These are phyloP conservation scores for Mystacides longicornis DNA, from an alignment of 2,888 invertebrate species.

Conservation along the genomic window DNA sequence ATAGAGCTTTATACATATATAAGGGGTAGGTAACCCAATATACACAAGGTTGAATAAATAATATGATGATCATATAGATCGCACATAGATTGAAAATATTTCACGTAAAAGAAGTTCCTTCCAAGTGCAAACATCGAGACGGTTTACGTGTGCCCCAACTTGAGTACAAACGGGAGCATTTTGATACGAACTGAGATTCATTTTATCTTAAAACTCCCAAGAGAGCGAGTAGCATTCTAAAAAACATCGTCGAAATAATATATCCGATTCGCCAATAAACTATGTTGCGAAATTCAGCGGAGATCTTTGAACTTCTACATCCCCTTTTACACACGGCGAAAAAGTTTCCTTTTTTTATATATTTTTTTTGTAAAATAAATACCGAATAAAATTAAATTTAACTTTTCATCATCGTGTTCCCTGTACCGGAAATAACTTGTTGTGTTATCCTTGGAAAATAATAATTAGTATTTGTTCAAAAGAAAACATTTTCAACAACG, in stretches of 20 bases:
- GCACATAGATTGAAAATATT: no score
- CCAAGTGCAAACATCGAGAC: no score
- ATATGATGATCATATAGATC: no score
- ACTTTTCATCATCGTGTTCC: background rate
- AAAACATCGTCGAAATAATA: background rate
- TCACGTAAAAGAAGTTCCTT: no score
- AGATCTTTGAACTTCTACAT: background rate
- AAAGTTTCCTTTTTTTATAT: background rate
- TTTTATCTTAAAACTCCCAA: background rate
- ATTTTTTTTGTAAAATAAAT: background rate
- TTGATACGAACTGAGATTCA: background rate
- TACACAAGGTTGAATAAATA: no score
- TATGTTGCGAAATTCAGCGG: background rate
- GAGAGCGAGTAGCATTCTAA: background rate
- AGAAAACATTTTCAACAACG: background rate
- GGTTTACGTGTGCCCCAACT: no score
- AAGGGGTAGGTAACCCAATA: no score
- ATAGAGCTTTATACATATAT: no score
- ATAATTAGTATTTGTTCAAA: background rate
- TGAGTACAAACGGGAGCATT: no score
- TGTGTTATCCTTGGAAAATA: background rate
- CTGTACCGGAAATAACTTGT: background rate
- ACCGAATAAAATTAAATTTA: background rate
- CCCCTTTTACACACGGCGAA: background rate
- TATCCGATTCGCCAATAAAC: background rate